A percentile compares a stretch with the other conserved stretches of the same genome.
Conservation (phyloP, 2,797 vertebrate genomes). For the Avahi laniger region DNA sequence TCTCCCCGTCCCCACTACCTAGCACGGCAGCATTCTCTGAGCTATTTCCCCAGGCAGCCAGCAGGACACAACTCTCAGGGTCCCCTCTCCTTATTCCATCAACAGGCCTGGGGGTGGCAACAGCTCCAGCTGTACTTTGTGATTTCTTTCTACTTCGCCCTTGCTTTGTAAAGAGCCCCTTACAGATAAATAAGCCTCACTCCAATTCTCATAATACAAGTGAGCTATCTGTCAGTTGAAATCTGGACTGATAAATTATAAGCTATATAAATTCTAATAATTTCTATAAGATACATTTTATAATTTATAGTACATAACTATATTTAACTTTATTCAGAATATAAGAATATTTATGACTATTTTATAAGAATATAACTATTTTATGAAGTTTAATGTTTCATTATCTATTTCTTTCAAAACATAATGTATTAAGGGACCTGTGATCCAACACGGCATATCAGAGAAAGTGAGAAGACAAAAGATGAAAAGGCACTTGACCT, state of each 20-base stretch:
- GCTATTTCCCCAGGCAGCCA: neutral
- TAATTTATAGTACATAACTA: too few relatives aligned
- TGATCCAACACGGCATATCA: neutral
- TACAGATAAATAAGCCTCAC: neutral
- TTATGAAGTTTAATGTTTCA: neutral
- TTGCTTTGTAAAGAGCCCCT: neutral
- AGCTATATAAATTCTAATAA: neutral
- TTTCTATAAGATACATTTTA: neutral
- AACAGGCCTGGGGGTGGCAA: neutral
- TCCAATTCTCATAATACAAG: neutral
- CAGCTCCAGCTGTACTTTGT: neutral
- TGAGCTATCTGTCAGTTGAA: neutral
- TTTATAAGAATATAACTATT: too few relatives aligned
- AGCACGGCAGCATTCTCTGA: fast-evolving
- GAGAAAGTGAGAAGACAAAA: neutral
- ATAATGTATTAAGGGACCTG: neutral
- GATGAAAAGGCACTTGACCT: neutral
- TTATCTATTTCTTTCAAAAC: neutral
- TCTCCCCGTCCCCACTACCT: neutral
- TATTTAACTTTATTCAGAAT: neutral
- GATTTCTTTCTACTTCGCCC: neutral
- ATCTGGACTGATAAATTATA: neutral
- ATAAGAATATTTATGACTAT: too few relatives aligned
- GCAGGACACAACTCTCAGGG: neutral
- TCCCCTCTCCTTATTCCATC: neutral